Conservation (phyloP, 1,140 invertebrate species). For the Microplitis mediator region DNA sequence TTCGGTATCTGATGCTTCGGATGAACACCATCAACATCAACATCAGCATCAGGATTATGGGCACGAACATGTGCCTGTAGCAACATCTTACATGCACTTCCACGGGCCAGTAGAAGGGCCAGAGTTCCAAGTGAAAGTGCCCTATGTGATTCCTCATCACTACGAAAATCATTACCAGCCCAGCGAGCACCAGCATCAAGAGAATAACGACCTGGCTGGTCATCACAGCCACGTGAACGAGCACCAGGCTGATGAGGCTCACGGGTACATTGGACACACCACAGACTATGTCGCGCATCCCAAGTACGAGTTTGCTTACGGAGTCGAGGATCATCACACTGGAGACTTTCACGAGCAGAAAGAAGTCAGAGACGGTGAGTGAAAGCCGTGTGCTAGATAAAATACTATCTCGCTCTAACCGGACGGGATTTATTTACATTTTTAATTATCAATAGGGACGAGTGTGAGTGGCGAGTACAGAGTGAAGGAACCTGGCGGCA, state of each 20-base stretch:
- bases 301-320: slow-evolving; percentile 73
- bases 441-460: slow-evolving; percentile 36
- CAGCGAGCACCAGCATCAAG: slow-evolving; percentile 38
- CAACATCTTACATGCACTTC: slow-evolving; percentile 54
- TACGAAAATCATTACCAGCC: slow-evolving; percentile 31
- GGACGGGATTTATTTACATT: not conserved
- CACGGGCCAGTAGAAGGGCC: slow-evolving; percentile 50
- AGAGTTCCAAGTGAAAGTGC: slow-evolving; percentile 51
- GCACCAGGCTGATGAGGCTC: too few species aligned
- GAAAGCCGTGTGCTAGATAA: slow-evolving; percentile 10
- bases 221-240: slow-evolving; percentile 28
- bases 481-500: slow-evolving; percentile 77
- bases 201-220: slow-evolving; percentile 17
- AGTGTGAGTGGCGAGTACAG: slow-evolving; percentile 72
- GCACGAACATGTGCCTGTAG: slow-evolving; percentile 41
- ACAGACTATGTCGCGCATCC: slow-evolving; percentile 62
- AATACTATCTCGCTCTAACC: not conserved
- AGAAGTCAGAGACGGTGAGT: slow-evolving; percentile 61
- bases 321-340: slow-evolving; percentile 71
- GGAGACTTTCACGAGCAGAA: slow-evolving; percentile 67
- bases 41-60: slow-evolving; percentile 34
- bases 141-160: slow-evolving; percentile 33
- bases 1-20: slow-evolving; percentile 26
- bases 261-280: slow-evolving; percentile 33
- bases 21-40: slow-evolving; percentile 33